Conservation (phyloP, 2,113 vertebrate genomes). For the Coptodon rendalli region DNA sequence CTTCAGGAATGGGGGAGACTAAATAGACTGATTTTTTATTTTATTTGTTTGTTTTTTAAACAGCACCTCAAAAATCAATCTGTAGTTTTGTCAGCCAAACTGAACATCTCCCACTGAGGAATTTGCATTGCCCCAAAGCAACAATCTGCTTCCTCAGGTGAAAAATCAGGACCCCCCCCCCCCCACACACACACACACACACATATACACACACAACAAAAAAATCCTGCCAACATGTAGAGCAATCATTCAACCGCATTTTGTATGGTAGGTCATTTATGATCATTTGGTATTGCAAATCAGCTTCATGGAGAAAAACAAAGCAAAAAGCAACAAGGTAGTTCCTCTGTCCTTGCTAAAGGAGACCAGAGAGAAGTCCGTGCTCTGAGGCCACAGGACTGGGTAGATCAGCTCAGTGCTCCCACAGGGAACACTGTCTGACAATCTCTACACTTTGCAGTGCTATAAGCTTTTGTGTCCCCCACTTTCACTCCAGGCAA, state of each 20-base stretch:
- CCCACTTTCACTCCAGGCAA: background rate
- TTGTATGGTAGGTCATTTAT: background rate
- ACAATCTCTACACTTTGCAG: background rate
- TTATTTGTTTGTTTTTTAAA: background rate
- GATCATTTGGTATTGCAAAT: background rate
- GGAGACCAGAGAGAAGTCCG: background rate
- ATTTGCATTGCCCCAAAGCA: background rate
- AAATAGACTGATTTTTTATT: background rate
- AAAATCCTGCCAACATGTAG: background rate
- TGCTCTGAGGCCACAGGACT: background rate
- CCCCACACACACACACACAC: no score
- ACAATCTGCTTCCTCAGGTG: background rate
- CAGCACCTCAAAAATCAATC: background rate
- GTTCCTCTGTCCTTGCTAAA: background rate
- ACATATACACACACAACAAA: rapidly evolving
- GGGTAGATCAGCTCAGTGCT: background rate
- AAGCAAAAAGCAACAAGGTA: background rate
- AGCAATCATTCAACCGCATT: background rate
- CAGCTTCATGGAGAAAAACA: background rate
- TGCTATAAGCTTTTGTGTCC: background rate
- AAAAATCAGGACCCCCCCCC: background rate
- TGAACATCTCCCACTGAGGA: rapidly evolving
- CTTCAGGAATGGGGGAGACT: background rate
- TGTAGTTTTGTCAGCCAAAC: background rate
- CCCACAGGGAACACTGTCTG: background rate